These are phyloP conservation scores for Drosophila kanapiae DNA, from an alignment of 1,140 invertebrate species.

Conservation along the genomic window DNA sequence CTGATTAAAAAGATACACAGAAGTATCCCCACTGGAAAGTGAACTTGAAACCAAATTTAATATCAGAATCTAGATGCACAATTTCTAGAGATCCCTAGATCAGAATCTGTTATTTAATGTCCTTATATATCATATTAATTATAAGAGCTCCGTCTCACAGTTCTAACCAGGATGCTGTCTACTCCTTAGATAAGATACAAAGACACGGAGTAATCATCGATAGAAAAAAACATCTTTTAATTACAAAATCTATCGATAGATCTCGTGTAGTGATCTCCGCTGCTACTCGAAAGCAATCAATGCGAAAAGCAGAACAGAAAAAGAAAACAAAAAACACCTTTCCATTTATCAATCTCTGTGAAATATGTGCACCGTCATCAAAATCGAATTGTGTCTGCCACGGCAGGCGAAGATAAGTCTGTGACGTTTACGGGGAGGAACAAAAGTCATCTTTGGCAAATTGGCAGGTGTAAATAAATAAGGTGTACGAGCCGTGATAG, in stretches of 20 bases:
- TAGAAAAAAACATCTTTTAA: slow-evolving; percentile 28
- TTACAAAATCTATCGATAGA: slow-evolving; percentile 13
- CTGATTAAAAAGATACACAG: too few species aligned
- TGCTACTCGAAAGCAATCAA: slow-evolving; percentile 11
- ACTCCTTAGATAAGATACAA: slow-evolving; percentile 7
- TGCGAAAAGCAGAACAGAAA: not conserved
- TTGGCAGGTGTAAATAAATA: slow-evolving; percentile 23
- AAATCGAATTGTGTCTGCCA: slow-evolving; percentile 16
- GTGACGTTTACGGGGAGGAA: slow-evolving; percentile 20
- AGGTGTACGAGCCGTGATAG: not conserved
- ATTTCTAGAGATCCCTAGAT: not conserved
- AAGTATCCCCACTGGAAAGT: not conserved
- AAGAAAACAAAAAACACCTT: slow-evolving; percentile 12
- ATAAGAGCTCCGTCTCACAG: not conserved
- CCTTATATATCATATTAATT: too few species aligned
- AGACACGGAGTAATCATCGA: slow-evolving; percentile 3
- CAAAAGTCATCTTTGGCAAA: slow-evolving; percentile 34
- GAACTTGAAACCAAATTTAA: not conserved
- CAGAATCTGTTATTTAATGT: not conserved
- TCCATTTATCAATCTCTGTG: slow-evolving; percentile 10
- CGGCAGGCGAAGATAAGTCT: slow-evolving; percentile 11
- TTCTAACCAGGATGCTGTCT: not conserved
- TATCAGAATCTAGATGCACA: too few species aligned
- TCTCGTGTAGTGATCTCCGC: not conserved
- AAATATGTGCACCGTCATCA: slow-evolving; percentile 24